These are phyloP conservation scores for Hoplodrina blanda DNA, from an alignment of 2,888 invertebrate species.

Conservation along the genomic window DNA sequence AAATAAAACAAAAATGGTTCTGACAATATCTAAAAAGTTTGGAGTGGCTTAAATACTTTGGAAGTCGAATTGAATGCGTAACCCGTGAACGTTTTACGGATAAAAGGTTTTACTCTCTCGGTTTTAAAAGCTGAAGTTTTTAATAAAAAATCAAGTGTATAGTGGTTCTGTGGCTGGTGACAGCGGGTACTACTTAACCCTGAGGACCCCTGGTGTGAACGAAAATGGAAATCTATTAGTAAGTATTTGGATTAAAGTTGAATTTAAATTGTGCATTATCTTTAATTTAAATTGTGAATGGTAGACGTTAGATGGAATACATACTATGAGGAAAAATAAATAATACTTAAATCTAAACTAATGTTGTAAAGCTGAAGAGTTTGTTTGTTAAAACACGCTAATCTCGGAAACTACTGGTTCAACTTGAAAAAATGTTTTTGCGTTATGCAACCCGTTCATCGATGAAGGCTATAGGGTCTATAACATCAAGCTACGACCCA, in stretches of 20 bases:
- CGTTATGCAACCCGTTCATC: no score
- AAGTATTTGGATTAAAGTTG: neutral
- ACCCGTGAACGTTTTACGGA: slow-evolving; percentile 25
- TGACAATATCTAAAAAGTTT: slow-evolving; percentile 20
- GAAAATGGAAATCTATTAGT: neutral
- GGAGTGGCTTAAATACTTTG: slow-evolving; percentile 42
- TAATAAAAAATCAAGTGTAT: slow-evolving; percentile 40
- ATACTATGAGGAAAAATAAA: no score
- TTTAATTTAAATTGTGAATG: neutral
- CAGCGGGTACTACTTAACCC: neutral
- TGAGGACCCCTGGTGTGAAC: neutral
- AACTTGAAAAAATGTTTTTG: no score
- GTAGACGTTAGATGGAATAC: neutral
- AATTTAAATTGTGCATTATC: slow-evolving; percentile 1
- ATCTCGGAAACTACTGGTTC: no score
- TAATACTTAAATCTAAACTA: no score
- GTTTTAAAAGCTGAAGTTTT: slow-evolving; percentile 15
- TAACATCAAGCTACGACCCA: no score
- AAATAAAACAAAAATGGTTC: slow-evolving; percentile 14
- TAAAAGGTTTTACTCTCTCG: slow-evolving; percentile 27
- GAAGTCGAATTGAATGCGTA: slow-evolving; percentile 51
- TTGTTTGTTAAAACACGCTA: no score
- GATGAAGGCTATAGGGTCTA: no score
- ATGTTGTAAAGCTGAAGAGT: no score
- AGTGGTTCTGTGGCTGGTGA: slow-evolving; percentile 1